Base-by-base conservation (phyloP, 2,797 vertebrate genomes). In the Sparus aurata region DNA sequence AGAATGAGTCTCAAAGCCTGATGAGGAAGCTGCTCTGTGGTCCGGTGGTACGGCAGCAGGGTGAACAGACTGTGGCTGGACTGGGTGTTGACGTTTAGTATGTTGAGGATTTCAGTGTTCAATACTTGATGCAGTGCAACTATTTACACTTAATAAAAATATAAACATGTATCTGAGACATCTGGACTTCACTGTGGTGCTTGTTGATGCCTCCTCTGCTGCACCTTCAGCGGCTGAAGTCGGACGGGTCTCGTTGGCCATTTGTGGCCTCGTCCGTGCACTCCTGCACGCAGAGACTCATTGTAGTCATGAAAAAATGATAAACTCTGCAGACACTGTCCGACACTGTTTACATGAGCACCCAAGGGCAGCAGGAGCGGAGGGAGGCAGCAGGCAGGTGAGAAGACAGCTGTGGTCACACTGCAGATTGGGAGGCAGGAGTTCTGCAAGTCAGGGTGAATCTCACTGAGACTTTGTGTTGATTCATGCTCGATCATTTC, bases 171-270 rank as follows among this genome's bases (percentile, higher is more conserved):
- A 20, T 65, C 47, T 60, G 13, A 41, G 3, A 0, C 15, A 11
- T 23, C n/a, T 11, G 10, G n/a, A 27, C 20, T 27, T 91, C 78
- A 89, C 0, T 43, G 69, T 10, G 79, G 86, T 12, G 41, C 59
- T 22, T 80, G 73, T n/a, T 71, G 78, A 23, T 76, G 73, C 55
- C 52, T 76, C 60, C 69, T 84, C 18, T 64, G 77, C 59, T 79
- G 69, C 16, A 70, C 1, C 59, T 47, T 66, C 27, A 90, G 85
- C 5, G 82, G 83, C 58, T 91, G 72, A 23, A 91, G 89, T 15
- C 68, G 78, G 3, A 6, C 60, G 0, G 87, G 74, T 59, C 75
- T 78, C 0, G 30, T 20, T 1, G 77, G 74, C 85, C 88, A 61
- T 25, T 54, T 88, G 38, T 10, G n/a, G 11, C 79, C 62, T 65